A percentile compares a stretch with the other conserved stretches of the same genome.
Evolutionary conservation across 1,140 invertebrate genomes (phyloP).

Genomic region (Trinorchestia longiramus): DNA sequence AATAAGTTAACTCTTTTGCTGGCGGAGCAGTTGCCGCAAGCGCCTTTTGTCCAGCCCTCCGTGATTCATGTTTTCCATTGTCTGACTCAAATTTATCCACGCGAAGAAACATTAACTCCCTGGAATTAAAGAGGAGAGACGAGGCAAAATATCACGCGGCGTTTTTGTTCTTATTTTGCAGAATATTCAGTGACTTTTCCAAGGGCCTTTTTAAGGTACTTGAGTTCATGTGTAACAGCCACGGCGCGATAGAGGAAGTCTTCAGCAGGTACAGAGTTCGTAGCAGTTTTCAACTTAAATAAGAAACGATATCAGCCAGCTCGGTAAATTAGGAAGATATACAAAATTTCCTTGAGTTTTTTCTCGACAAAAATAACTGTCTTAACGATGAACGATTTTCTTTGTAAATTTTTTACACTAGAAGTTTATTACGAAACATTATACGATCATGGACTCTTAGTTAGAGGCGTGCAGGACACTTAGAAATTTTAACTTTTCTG

Average conservation of each 20-base stretch:
- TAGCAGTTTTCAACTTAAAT: not conserved
- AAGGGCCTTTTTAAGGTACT: not conserved
- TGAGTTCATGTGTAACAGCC: not conserved
- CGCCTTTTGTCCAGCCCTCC: not conserved
- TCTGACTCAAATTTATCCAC: not conserved
- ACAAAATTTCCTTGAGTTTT: not conserved
- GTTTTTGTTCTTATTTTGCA: not conserved
- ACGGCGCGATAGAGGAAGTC: not conserved
- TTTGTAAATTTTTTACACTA: not conserved
- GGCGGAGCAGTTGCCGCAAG: not conserved
- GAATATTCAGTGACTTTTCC: not conserved
- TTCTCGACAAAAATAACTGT: not conserved
- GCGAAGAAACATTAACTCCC: not conserved
- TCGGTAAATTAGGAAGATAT: not conserved
- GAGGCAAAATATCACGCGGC: not conserved
- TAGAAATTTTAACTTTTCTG: too few relatives aligned
- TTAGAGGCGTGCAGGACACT: too few relatives aligned
- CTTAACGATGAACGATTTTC: not conserved
- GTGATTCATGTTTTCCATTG: not conserved
- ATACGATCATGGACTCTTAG: too few relatives aligned
- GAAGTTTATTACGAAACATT: not conserved
- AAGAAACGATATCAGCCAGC: not conserved
- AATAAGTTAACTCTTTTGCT: not conserved
- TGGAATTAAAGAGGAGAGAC: not conserved
- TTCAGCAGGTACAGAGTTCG: not conserved